A percentile compares a stretch with the other conserved stretches of the same genome.
Evolutionary conservation across 1,140 invertebrate species (phyloP).

Genomic region (Latrodectus geometricus): DNA sequence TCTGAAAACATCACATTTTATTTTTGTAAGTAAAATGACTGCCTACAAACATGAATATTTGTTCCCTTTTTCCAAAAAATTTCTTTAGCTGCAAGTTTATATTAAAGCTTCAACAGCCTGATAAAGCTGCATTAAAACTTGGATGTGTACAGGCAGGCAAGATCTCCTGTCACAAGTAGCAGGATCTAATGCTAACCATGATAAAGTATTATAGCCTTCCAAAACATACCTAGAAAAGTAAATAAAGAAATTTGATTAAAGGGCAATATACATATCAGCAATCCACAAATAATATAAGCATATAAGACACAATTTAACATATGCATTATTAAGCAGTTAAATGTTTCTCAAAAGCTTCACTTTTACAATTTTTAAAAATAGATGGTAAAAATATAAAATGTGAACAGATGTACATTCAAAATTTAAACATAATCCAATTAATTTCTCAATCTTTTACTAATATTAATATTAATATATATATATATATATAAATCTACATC

Average conservation of each 20-base stretch:
- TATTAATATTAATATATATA: too few species aligned
- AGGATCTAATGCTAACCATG: conserved; percentile 96
- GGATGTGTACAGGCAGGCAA: conserved; percentile 97
- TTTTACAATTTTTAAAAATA: background rate
- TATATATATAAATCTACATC: too few species aligned
- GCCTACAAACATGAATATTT: conserved; percentile 44
- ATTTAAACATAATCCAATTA: too few species aligned
- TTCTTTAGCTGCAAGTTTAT: conserved; percentile 68
- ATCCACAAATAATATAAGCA: background rate
- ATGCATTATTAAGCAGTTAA: background rate
- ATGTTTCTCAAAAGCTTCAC: background rate
- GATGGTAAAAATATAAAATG: too few species aligned
- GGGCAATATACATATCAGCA: background rate
- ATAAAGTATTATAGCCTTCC: conserved; percentile 98
- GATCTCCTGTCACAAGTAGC: conserved; percentile 94
- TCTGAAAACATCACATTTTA: conserved; percentile 45
- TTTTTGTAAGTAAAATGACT: conserved; percentile 34
- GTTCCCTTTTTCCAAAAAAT: conserved; percentile 47
- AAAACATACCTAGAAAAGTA: conserved; percentile 85
- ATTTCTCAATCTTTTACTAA: too few species aligned
- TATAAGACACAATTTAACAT: background rate
- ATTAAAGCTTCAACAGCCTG: conserved; percentile 91
- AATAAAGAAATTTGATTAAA: background rate
- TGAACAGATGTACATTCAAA: too few species aligned
- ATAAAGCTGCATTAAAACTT: conserved; percentile 96